A percentile compares a stretch with the other conserved stretches of the same genome.
These are phyloP conservation scores for Halyomorpha halys DNA, from an alignment of 1,140 invertebrate genomes.

Conservation along the genomic window DNA sequence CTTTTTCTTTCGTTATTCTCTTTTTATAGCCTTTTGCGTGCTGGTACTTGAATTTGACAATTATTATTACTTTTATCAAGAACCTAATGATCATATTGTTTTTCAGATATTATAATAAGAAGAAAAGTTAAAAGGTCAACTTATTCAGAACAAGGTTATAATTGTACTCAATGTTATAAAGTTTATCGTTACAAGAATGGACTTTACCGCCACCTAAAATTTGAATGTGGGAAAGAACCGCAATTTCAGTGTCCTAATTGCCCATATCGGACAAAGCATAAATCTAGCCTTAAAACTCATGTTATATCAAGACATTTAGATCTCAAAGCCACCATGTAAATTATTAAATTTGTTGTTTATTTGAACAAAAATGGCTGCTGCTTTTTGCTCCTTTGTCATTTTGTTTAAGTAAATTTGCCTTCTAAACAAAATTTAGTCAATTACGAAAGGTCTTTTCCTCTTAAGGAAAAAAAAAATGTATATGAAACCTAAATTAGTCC, in stretches of 20 bases:
- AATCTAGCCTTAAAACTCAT: conserved; percentile 20
- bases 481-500: no score
- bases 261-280: conserved; percentile 25
- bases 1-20: not conserved
- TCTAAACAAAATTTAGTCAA: no score
- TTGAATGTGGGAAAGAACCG: conserved; percentile 36
- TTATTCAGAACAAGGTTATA: conserved; percentile 5
- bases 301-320: conserved; percentile 17
- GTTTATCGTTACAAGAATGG: conserved; percentile 25
- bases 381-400: no score
- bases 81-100: conserved; percentile 30
- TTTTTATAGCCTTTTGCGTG: not conserved
- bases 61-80: conserved; percentile 30
- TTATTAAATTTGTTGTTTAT: no score
- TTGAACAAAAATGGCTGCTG: no score
- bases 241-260: conserved; percentile 35
- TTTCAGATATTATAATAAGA: not conserved
- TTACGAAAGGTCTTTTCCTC: no score
- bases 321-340: not conserved
- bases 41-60: not conserved
- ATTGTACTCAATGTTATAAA: conserved; percentile 21
- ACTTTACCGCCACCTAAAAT: conserved; percentile 28
- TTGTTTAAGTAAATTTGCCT: no score
- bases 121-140: conserved; percentile 13
- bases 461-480: no score